These are phyloP conservation scores for Nycticryphes semicollaris DNA, from an alignment of 2,113 vertebrate species.

Conservation along the genomic window DNA sequence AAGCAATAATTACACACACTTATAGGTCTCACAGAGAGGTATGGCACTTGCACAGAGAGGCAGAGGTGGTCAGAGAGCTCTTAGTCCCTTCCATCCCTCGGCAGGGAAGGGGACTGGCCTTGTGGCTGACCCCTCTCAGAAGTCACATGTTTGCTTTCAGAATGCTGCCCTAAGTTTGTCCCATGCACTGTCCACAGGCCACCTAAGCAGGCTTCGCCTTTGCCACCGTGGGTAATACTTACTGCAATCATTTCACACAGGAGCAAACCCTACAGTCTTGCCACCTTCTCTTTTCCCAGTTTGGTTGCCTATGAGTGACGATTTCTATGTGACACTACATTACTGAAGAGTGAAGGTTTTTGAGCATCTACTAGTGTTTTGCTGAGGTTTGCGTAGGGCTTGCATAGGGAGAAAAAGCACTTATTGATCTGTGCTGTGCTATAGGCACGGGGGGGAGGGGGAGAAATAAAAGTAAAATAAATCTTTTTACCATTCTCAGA, in stretches of 20 bases:
- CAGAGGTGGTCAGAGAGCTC: background rate
- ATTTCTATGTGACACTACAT: background rate
- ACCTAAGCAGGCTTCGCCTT: background rate
- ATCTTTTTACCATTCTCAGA: constrained; percentile 65
- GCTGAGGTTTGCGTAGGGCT: background rate
- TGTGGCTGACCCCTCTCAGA: background rate
- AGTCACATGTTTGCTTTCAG: background rate
- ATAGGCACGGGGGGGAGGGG: background rate
- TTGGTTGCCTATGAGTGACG: accelerated
- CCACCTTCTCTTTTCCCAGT: background rate
- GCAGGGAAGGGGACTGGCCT: background rate
- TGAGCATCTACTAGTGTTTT: background rate
- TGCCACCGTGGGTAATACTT: accelerated
- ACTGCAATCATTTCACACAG: background rate
- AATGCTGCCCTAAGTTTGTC: background rate
- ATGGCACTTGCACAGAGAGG: background rate
- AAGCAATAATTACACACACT: background rate
- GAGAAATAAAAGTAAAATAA: background rate
- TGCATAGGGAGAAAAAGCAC: background rate
- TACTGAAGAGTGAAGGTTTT: background rate
- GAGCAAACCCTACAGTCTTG: background rate
- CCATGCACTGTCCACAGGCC: accelerated
- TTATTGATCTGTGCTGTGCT: constrained; percentile 42
- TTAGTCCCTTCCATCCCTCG: background rate
- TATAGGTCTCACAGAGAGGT: background rate